Evolutionary conservation across 2,113 vertebrate species (phyloP).

Genomic region (Syrrhaptes paradoxus): DNA sequence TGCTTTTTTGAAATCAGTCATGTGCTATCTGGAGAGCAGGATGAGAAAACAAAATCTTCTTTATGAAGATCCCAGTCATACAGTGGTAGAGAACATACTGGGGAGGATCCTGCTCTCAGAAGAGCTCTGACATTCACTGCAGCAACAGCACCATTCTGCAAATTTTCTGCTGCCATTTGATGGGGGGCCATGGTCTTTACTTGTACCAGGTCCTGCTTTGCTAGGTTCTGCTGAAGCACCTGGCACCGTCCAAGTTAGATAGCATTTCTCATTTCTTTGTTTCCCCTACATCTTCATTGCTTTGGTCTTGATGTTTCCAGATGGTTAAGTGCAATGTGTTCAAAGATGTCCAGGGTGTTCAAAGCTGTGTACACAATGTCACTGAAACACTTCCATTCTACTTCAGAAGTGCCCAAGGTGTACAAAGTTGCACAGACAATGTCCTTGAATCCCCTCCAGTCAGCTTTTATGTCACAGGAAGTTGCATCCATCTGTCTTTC

Average conservation of each 20-base stretch:
- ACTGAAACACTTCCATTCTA: background rate
- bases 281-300: background rate
- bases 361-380: background rate
- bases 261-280: background rate
- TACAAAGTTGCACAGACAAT: background rate
- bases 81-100: background rate
- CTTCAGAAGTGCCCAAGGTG: background rate
- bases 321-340: background rate
- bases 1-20: slow-evolving; percentile 27
- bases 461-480: background rate
- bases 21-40: slow-evolving; percentile 15
- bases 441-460: background rate
- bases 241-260: background rate
- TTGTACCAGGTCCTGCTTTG: background rate
- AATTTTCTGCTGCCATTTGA: background rate
- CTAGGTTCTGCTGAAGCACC: background rate
- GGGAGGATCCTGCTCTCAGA: background rate
- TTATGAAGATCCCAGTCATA: background rate
- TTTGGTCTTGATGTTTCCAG: background rate
- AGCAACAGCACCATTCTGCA: background rate
- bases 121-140: slow-evolving; percentile 3
- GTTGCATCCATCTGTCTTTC: background rate
- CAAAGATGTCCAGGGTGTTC: background rate
- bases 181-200: background rate
- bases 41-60: slow-evolving; percentile 46